Evolutionary conservation across 2,888 invertebrate species (phyloP).

Genomic region (Cheilosia pagana): DNA sequence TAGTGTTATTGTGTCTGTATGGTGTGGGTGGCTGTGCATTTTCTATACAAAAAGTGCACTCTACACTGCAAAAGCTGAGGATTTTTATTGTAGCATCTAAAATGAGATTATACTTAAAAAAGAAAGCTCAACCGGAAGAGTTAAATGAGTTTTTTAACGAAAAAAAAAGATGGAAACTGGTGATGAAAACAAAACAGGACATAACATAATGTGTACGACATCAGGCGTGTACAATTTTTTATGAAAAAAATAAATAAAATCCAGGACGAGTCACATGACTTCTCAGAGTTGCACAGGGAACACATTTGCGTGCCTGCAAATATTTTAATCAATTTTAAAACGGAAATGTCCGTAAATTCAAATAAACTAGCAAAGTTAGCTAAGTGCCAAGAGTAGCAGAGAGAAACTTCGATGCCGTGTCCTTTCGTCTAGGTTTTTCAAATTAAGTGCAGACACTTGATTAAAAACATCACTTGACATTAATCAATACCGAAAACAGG

Average conservation of each 20-base stretch:
- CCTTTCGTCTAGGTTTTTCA: constrained; percentile 8
- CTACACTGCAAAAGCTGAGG: constrained; percentile 33
- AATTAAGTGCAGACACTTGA: constrained; percentile 28
- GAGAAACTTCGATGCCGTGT: background rate
- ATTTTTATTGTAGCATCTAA: constrained; percentile 61
- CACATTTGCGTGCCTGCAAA: background rate
- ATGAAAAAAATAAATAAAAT: background rate
- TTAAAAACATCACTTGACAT: constrained; percentile 21
- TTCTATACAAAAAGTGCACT: constrained; percentile 37
- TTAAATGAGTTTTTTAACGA: constrained; percentile 65
- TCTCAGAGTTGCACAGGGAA: background rate
- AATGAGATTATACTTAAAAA: constrained; percentile 49
- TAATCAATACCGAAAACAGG: constrained; percentile 16
- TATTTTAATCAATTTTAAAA: background rate
- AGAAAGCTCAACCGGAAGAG: constrained; percentile 63
- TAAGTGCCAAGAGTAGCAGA: background rate
- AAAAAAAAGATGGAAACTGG: constrained; percentile 18
- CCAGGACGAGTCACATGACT: constrained; percentile 1
- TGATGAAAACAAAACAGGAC: constrained; percentile 5
- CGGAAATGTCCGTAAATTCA: background rate
- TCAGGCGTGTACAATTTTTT: constrained; percentile 6
- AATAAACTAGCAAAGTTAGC: constrained; percentile 13
- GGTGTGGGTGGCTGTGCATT: constrained; percentile 26
- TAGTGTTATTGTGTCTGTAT: constrained; percentile 40
- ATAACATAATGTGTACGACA: constrained; percentile 25